Conservation (phyloP, 2,888 invertebrate genomes). For the Hirudinaria manillensis region DNA sequence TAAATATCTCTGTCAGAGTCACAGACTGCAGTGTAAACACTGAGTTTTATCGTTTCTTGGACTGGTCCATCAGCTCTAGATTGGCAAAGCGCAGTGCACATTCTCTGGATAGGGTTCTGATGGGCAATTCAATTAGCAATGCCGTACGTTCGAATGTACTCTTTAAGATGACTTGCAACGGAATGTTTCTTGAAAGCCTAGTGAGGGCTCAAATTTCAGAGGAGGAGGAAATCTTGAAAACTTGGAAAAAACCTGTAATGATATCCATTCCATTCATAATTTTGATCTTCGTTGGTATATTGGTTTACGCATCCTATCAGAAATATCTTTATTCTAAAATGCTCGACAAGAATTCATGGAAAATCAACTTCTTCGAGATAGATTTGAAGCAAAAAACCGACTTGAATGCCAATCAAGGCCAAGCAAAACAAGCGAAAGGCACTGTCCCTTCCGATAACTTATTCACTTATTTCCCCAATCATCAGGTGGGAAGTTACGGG, state of each 20-base stretch:
- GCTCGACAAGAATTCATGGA: constrained; percentile 38
- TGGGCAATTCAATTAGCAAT: not conserved
- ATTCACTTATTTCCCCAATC: not conserved
- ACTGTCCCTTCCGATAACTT: not conserved
- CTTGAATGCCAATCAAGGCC: too few relatives aligned
- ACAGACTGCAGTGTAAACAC: constrained; percentile 42
- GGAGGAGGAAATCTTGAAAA: constrained; percentile 39
- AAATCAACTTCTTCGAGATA: constrained; percentile 30
- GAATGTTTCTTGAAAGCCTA: constrained; percentile 41
- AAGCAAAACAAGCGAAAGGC: constrained; percentile 1
- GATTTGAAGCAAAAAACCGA: constrained; percentile 9
- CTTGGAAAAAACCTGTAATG: constrained; percentile 42
- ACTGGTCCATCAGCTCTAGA: constrained; percentile 34
- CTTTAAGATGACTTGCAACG: constrained; percentile 42
- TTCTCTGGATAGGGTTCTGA: not conserved
- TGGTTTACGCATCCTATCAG: constrained; percentile 41
- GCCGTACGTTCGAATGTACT: constrained; percentile 33
- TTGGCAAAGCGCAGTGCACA: not conserved
- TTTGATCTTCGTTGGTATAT: constrained; percentile 37
- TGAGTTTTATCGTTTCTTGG: constrained; percentile 43
- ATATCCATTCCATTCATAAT: constrained; percentile 39
- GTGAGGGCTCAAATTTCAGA: constrained; percentile 39
- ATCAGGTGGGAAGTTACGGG: not conserved
- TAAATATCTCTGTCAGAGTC: constrained; percentile 38
- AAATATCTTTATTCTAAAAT: constrained; percentile 41